Evolutionary conservation across 2,797 vertebrate species (phyloP).

Genomic region (Chaenodraco wilsoni): DNA sequence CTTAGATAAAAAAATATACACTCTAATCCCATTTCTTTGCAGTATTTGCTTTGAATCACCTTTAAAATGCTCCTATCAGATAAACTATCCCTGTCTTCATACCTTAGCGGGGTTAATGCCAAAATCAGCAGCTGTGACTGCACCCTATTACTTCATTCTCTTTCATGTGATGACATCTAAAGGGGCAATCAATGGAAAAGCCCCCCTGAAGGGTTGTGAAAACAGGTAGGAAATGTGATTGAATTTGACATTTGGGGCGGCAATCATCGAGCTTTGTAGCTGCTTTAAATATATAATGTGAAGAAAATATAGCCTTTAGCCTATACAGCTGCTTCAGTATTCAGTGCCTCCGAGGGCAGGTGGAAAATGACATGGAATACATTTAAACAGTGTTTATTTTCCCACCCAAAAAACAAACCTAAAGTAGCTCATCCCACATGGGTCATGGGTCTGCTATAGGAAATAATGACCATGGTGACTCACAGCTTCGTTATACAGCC

Average conservation of each 20-base stretch:
- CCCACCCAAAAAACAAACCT: background rate
- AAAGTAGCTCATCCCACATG: slow-evolving; percentile 47
- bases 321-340: background rate
- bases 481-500: slow-evolving; percentile 15
- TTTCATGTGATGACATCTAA: slow-evolving; percentile 16
- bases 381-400: slow-evolving; percentile 1
- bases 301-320: background rate
- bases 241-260: slow-evolving; percentile 16
- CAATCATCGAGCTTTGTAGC: background rate
- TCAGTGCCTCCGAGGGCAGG: slow-evolving; percentile 3
- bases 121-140: slow-evolving; percentile 20
- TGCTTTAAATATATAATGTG: slow-evolving; percentile 11
- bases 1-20: slow-evolving; percentile 32
- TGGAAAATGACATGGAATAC: background rate
- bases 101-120: slow-evolving; percentile 4
- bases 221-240: slow-evolving; percentile 23
- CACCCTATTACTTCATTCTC: slow-evolving; percentile 8
- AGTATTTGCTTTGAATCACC: background rate
- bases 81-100: slow-evolving; percentile 4
- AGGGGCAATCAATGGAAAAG: slow-evolving; percentile 13
- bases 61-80: background rate
- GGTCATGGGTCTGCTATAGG: slow-evolving; percentile 33
- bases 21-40: too few species aligned
- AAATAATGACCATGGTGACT: slow-evolving; percentile 23
- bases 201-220: slow-evolving; percentile 15